These are phyloP conservation scores for Hypocryptadius cinnamomeus DNA, from an alignment of 2,113 vertebrate genomes.

Conservation along the genomic window DNA sequence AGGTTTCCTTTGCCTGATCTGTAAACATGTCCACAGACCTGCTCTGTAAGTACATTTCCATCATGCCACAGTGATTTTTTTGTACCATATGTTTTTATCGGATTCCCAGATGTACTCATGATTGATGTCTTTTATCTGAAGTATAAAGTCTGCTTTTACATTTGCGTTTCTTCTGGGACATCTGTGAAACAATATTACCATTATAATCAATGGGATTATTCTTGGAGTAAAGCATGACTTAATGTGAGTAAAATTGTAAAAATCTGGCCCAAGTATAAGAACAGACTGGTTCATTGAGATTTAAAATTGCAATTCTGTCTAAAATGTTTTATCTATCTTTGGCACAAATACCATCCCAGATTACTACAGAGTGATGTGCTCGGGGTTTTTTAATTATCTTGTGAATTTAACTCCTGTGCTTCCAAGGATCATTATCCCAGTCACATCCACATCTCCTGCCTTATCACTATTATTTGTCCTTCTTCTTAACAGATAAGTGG, in stretches of 20 bases:
- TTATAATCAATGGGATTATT: constrained; percentile 44
- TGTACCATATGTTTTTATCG: constrained; percentile 26
- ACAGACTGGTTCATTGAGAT: constrained; percentile 37
- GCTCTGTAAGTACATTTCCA: constrained; percentile 55
- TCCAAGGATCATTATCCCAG: not conserved
- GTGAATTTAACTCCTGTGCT: constrained; percentile 13
- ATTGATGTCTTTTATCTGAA: constrained; percentile 41
- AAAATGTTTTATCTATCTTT: constrained; percentile 34
- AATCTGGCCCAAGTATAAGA: constrained; percentile 26
- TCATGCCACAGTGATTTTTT: constrained; percentile 9
- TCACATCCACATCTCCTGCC: not conserved
- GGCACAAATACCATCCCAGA: not conserved
- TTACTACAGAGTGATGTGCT: constrained; percentile 3
- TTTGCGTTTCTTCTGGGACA: constrained; percentile 19
- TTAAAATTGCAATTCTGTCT: constrained; percentile 21
- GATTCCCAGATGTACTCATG: constrained; percentile 34
- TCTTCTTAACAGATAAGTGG: not conserved
- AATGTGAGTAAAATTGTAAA: constrained; percentile 51
- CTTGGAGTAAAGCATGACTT: constrained; percentile 37
- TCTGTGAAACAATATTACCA: constrained; percentile 46
- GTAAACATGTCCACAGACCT: constrained; percentile 62
- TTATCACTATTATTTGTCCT: not conserved
- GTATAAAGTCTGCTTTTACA: constrained; percentile 48
- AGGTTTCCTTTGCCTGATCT: constrained; percentile 55
- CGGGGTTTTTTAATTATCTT: not conserved